Evolutionary conservation across 2,113 vertebrate species (phyloP).

Genomic region (Motacilla tschutschensis): DNA sequence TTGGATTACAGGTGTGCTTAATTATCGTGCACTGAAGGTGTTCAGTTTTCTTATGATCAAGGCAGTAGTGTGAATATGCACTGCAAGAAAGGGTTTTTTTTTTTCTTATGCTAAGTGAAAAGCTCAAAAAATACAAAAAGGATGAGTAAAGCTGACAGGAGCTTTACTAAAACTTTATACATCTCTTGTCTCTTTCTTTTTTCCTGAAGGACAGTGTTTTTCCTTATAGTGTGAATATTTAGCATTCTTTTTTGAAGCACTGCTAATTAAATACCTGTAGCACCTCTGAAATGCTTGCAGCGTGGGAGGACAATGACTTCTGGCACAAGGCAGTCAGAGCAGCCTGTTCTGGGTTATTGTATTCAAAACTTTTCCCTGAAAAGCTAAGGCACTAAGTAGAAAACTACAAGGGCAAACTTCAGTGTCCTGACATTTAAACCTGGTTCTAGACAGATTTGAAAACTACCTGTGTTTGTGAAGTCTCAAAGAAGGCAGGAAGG

Average conservation of each 20-base stretch:
- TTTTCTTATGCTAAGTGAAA: background rate
- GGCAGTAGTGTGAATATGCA: background rate
- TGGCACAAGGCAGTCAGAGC: background rate
- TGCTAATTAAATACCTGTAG: background rate
- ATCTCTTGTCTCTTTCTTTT: background rate
- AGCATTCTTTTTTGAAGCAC: background rate
- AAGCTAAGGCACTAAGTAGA: background rate
- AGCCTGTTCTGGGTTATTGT: background rate
- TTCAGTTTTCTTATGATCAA: background rate
- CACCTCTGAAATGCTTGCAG: background rate
- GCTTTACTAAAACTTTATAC: background rate
- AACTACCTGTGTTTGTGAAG: background rate
- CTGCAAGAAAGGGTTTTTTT: background rate
- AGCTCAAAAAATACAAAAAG: background rate
- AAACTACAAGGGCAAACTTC: background rate
- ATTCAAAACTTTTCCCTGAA: background rate
- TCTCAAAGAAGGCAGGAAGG: background rate
- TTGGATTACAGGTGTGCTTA: conserved; percentile 9
- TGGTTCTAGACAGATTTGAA: background rate
- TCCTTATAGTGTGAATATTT: background rate
- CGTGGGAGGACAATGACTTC: background rate
- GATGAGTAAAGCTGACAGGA: background rate
- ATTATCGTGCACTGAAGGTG: conserved; percentile 1
- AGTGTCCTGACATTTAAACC: background rate
- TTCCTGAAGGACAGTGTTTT: background rate